These are phyloP conservation scores for Malurus leucopterus DNA, from an alignment of 2,797 vertebrate species.

Conservation along the genomic window DNA sequence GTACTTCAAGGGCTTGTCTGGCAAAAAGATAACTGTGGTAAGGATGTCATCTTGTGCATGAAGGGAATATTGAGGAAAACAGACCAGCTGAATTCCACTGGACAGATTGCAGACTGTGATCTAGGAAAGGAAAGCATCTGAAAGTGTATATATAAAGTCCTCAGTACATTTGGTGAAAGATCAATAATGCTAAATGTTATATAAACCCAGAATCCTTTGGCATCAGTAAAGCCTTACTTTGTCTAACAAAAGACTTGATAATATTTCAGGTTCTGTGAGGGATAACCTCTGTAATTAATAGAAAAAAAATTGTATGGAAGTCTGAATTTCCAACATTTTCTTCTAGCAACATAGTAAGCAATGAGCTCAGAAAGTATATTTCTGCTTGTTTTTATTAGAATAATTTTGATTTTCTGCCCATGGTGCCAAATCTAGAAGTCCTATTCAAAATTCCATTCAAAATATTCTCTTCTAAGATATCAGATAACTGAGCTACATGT, in stretches of 20 bases:
- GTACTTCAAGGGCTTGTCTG: background rate
- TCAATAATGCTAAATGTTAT: background rate
- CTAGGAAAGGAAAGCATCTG: background rate
- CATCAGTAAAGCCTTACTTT: background rate
- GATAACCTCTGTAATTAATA: background rate
- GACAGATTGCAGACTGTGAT: background rate
- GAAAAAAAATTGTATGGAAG: background rate
- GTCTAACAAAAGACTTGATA: background rate
- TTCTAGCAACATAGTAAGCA: background rate
- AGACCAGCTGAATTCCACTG: background rate
- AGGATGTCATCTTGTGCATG: background rate
- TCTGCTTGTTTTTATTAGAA: background rate
- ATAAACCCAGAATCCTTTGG: background rate
- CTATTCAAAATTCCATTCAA: background rate
- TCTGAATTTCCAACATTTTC: background rate
- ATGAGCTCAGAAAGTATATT: background rate
- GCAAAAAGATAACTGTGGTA: background rate
- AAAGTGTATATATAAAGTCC: background rate
- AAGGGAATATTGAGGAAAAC: background rate
- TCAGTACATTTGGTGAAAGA: background rate
- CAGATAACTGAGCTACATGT: background rate
- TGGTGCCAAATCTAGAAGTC: background rate
- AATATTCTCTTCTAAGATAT: background rate
- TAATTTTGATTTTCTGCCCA: background rate
- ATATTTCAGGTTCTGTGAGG: background rate